Percentiles rank a stretch among this genome's conserved stretches.
phyloP scores from a whole-genome alignment of 2,113 vertebrate species.

The Rhabdornis inornatus region DNA sequence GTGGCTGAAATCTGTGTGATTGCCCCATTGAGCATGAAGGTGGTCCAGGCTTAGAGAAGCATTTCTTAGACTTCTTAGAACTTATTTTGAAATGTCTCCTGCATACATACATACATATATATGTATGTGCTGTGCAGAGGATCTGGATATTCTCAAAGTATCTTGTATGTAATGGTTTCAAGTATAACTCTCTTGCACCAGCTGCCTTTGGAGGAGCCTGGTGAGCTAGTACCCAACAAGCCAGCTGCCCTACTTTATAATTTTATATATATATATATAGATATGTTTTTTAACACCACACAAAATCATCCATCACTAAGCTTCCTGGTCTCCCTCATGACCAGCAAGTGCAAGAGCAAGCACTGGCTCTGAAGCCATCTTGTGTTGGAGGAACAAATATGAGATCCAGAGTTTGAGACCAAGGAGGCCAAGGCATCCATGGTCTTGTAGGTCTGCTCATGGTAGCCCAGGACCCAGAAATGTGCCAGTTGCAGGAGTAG shows the following conservation, averaged over 20 bases:
- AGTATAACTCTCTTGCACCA: not conserved
- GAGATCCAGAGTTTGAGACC: not conserved
- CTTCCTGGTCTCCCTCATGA: not conserved
- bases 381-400: not conserved
- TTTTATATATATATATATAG: not conserved
- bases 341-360: not conserved
- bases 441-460: not conserved
- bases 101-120: not conserved
- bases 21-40: not conserved
- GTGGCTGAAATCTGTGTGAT: not conserved
- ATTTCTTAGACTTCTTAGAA: not conserved
- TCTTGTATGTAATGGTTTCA: not conserved
- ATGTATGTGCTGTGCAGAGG: not conserved
- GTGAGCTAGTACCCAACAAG: not conserved
- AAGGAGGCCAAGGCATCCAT: not conserved
- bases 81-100: not conserved
- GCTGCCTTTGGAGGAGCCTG: not conserved
- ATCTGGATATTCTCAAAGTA: slow-evolving; percentile 21
- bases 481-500: not conserved
- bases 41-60: not conserved
- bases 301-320: not conserved
- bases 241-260: not conserved
- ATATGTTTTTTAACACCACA: not conserved
- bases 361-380: not conserved
- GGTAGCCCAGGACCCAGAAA: not conserved